A percentile compares a stretch with the other conserved stretches of the same genome.
These are phyloP conservation scores for Sebastiscus tertius DNA, from an alignment of 2,797 vertebrate genomes.

Conservation along the genomic window DNA sequence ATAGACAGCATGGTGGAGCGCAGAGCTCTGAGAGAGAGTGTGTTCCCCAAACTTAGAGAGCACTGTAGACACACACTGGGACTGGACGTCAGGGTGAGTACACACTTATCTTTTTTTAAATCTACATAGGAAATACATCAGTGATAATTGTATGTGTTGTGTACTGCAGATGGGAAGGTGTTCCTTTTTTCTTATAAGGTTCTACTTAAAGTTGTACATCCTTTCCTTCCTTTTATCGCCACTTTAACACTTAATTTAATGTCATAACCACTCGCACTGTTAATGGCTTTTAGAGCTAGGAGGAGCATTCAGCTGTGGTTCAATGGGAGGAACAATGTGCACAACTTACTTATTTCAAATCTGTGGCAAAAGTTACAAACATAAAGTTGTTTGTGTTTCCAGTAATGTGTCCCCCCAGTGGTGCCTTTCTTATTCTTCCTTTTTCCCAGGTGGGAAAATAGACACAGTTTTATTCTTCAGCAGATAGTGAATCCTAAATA, in stretches of 20 bases:
- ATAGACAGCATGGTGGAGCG: conserved; percentile 81
- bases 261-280: background rate
- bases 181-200: background rate
- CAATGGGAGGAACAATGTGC: background rate
- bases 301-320: background rate
- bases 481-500: too few relatives aligned
- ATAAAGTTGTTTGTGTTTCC: background rate
- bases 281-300: background rate
- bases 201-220: background rate
- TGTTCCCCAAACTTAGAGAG: conserved; percentile 81
- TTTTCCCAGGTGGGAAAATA: too few relatives aligned
- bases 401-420: background rate
- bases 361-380: background rate
- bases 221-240: background rate
- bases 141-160: background rate
- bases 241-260: background rate
- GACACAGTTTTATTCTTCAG: too few relatives aligned
- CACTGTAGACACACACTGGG: conserved; percentile 77
- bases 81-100: conserved; percentile 83
- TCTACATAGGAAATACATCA: background rate
- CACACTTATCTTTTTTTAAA: background rate
- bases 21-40: conserved; percentile 74
- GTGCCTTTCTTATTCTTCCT: background rate
- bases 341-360: background rate
- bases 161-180: background rate